Conservation (phyloP, 2,888 invertebrate genomes). For the Drosophila rellima region DNA sequence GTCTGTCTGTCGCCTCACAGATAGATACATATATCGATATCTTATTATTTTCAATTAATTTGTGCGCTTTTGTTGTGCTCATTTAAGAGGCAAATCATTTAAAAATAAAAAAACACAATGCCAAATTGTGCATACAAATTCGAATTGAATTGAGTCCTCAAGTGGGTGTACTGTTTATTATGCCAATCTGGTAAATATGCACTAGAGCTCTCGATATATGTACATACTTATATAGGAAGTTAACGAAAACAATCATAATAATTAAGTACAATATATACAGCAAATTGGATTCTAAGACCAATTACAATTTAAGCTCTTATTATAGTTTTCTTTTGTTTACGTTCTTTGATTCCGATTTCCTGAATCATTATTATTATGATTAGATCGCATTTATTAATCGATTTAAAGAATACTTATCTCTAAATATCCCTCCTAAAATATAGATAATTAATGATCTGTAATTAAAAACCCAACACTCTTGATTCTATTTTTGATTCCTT, state of each 20-base stretch:
- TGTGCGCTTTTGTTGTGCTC: conserved; percentile 64
- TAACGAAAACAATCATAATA: conserved; percentile 19
- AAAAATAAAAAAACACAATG: conserved; percentile 38
- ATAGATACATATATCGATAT: conserved; percentile 23
- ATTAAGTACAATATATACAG: neutral
- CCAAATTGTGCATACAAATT: conserved; percentile 63
- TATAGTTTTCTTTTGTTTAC: neutral
- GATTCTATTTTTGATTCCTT: neutral
- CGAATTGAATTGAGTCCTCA: conserved; percentile 34
- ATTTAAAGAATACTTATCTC: neutral
- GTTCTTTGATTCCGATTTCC: conserved; percentile 3
- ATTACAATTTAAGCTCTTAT: neutral
- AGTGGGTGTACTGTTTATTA: conserved; percentile 46
- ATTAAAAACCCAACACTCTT: neutral
- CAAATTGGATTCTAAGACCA: conserved; percentile 4
- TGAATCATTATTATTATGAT: neutral
- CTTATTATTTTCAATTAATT: conserved; percentile 78
- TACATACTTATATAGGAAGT: conserved; percentile 33
- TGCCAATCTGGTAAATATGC: conserved; percentile 67
- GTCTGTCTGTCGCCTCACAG: conserved; percentile 15
- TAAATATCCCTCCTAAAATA: neutral
- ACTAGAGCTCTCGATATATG: conserved; percentile 39
- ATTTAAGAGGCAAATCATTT: conserved; percentile 36
- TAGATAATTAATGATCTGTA: neutral
- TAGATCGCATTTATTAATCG: conserved; percentile 3